phyloP scores from a whole-genome alignment of 2,797 vertebrate species.

The Dendrocincla fuliginosa region DNA sequence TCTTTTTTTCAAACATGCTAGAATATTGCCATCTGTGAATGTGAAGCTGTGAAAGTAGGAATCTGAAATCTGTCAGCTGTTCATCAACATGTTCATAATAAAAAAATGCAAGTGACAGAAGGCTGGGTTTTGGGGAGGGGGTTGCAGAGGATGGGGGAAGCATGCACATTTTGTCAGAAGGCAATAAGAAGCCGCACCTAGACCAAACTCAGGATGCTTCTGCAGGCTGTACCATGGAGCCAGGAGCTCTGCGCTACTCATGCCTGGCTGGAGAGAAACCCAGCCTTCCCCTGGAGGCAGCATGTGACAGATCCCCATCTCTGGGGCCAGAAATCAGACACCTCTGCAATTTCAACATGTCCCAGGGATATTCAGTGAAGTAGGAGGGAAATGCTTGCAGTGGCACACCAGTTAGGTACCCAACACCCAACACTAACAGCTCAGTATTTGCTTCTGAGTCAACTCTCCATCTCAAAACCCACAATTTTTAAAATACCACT shows the following conservation, averaged over 20 bases:
- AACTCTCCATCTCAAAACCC: not conserved
- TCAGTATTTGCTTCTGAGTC: not conserved
- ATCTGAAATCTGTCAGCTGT: conserved; percentile 55
- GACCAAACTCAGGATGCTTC: accelerated
- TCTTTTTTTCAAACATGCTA: not conserved
- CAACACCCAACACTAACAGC: not conserved
- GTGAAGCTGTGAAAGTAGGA: conserved; percentile 37
- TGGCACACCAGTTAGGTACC: not conserved
- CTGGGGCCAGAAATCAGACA: not conserved
- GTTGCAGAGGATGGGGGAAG: not conserved
- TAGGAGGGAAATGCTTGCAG: not conserved
- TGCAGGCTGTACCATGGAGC: not conserved
- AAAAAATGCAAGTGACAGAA: conserved; percentile 16
- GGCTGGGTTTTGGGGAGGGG: not conserved
- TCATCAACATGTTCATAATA: not conserved
- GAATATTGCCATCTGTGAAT: conserved; percentile 33
- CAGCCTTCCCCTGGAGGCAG: accelerated
- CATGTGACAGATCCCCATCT: not conserved
- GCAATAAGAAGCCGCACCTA: not conserved
- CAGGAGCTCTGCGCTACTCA: not conserved
- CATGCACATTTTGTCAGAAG: not conserved
- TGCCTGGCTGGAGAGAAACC: not conserved
- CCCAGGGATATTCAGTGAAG: not conserved
- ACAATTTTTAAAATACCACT: not conserved
- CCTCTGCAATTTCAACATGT: not conserved